Evolutionary conservation across 2,888 invertebrate genomes (phyloP).

Genomic region (Halocaridina rubra): DNA sequence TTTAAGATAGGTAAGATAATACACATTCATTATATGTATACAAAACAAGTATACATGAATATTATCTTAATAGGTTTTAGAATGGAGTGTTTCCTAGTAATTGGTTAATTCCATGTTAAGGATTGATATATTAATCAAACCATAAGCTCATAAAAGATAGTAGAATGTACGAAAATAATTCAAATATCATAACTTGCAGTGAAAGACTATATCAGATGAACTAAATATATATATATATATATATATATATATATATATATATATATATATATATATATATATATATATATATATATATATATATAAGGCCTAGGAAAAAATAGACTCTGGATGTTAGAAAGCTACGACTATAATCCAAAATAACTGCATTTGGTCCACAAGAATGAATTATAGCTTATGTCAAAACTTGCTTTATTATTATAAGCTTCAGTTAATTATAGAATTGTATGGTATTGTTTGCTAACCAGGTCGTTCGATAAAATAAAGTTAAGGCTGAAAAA

Average conservation of each 20-base stretch:
- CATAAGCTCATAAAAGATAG: background rate
- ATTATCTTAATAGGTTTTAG: background rate
- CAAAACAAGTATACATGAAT: too few relatives aligned
- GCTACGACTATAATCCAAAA: background rate
- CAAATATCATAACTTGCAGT: background rate
- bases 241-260: constrained; percentile 1
- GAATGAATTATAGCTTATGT: background rate
- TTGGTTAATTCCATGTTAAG: background rate
- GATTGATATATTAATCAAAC: background rate
- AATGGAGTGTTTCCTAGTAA: background rate
- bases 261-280: constrained; percentile 9
- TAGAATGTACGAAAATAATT: background rate
- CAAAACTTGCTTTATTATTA: background rate
- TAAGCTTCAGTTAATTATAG: background rate
- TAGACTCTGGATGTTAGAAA: too few relatives aligned
- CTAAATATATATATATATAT: constrained; percentile 1
- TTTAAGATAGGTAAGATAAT: too few relatives aligned
- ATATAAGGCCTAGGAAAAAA: too few relatives aligned
- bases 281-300: constrained; percentile 2
- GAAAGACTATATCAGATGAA: too few relatives aligned
- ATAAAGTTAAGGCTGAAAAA: too few relatives aligned
- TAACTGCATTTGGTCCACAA: background rate
- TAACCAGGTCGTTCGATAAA: too few relatives aligned
- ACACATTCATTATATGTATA: too few relatives aligned
- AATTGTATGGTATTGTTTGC: background rate